Conservation (phyloP, 2,888 invertebrate genomes). For the Ophioninae sp. region DNA sequence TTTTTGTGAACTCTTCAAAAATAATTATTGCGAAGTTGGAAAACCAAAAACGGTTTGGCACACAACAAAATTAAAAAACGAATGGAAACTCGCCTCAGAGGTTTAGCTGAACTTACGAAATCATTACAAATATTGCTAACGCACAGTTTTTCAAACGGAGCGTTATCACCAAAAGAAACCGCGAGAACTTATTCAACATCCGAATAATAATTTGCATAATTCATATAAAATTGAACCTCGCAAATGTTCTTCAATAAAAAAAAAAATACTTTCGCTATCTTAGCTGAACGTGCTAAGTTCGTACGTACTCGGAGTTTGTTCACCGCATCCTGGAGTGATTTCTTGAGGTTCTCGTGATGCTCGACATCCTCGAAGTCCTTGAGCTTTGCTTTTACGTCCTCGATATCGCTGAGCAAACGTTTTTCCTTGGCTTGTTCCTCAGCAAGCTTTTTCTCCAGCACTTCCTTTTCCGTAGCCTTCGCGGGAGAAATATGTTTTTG, state of each 20-base stretch:
- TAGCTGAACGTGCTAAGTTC: neutral
- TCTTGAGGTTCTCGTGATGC: constrained; percentile 64
- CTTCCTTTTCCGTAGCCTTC: constrained; percentile 80
- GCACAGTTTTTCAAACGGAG: too few species aligned
- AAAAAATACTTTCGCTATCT: neutral
- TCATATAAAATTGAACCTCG: too few species aligned
- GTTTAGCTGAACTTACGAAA: too few species aligned
- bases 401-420: constrained; percentile 74
- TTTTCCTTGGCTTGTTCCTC: constrained; percentile 68
- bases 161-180: too few species aligned
- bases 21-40: too few species aligned
- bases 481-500: neutral
- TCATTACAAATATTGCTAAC: too few species aligned
- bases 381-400: constrained; percentile 78
- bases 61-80: too few species aligned
- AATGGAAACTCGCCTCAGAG: too few species aligned
- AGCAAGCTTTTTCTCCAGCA: constrained; percentile 75
- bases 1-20: too few species aligned
- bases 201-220: too few species aligned
- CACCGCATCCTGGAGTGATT: constrained; percentile 67
- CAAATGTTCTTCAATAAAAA: neutral
- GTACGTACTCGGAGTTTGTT: constrained; percentile 69
- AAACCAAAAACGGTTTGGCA: too few species aligned
- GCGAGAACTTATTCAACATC: too few species aligned
- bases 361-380: constrained; percentile 78